Base-by-base conservation (phyloP, 2,888 invertebrate genomes). In the Drosophila koepferae region DNA sequence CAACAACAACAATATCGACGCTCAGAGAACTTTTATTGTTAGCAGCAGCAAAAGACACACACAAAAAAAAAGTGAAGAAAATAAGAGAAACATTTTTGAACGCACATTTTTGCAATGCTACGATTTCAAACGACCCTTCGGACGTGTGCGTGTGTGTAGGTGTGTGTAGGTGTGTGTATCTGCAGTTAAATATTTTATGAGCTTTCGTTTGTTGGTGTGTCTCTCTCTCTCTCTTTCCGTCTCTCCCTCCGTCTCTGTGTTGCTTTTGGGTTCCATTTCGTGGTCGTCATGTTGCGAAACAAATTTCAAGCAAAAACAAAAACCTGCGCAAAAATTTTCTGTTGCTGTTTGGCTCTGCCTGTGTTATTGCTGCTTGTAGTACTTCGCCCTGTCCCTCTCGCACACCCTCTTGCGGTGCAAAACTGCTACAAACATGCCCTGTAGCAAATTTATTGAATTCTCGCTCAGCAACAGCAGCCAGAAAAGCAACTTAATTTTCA, bases 401-500 rank as follows among this genome's bases (percentile, higher is more conserved):
- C 9, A 8, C 38, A 0, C 53, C 0, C 36, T 38, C 38, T 31
- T 49, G 55, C 9, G 41, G 28, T 41, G 28, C 23, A 23, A 40
- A 36, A 46, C 20, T 70, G 71, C 58, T 63, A 28, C 65, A 63
- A 68, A 68, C 69, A 73, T 71, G 61, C 53, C 81, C 65, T 62
- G 48, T 40, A 68, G 89, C 69, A 79, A 84, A 86, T 86, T 86
- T 89, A 85, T 85, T 89, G 82, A 85, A 85, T 84, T 89, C 77
- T 74, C 59, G 58, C 79, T 67, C 72, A 68, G 68, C 77, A 48
- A n/a, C 53, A 77, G 63, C 67, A 77, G 81, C 77, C 90, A 77
- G 78, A 69, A 77, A 82, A 81, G 81, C 89, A 88, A 78, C 81
- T 80, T 77, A 77, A 89, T 87, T 89, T 86, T 63, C 81, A 77